A percentile compares a stretch with the other conserved stretches of the same genome.
Evolutionary conservation across 2,888 invertebrate species (phyloP).

Genomic region (Drosophila atripex): DNA sequence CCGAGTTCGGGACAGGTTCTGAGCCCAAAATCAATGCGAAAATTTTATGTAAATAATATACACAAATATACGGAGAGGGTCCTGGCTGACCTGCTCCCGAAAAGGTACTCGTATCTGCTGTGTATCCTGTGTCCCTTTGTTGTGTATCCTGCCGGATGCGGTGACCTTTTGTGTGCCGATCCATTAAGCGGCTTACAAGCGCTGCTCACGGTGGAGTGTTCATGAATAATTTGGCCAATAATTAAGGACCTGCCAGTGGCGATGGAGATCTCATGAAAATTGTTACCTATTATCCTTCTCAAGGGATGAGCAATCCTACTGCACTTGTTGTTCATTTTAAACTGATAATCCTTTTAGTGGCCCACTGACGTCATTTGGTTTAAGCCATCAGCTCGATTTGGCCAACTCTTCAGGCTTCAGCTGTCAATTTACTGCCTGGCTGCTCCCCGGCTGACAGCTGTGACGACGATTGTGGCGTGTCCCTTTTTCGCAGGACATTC

Average conservation of each 20-base stretch:
- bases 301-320: no score
- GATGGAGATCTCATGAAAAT: background rate
- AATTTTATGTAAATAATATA: slow-evolving; percentile 56
- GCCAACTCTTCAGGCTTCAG: slow-evolving; percentile 21
- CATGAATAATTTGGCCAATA: slow-evolving; percentile 49
- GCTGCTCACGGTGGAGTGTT: slow-evolving; percentile 37
- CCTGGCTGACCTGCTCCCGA: background rate
- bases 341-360: slow-evolving; percentile 11
- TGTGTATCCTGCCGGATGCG: slow-evolving; percentile 41
- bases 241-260: background rate
- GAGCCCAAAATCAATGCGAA: slow-evolving; percentile 52
- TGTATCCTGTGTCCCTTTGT: slow-evolving; percentile 6
- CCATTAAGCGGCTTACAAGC: slow-evolving; percentile 72
- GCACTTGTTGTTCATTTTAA: background rate
- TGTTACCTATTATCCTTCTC: background rate
- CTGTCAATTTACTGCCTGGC: slow-evolving; percentile 41
- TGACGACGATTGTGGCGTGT: slow-evolving; percentile 38
- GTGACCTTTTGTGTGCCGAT: slow-evolving; percentile 66
- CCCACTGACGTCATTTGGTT: slow-evolving; percentile 35
- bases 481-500: slow-evolving; percentile 34
- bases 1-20: slow-evolving; percentile 17
- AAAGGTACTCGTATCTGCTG: slow-evolving; percentile 8
- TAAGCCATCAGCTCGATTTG: background rate
- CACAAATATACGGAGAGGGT: slow-evolving; percentile 6
- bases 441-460: slow-evolving; percentile 36